Base-by-base conservation (phyloP, 2,888 invertebrate species). In the Acrocyrtus sp. region DNA sequence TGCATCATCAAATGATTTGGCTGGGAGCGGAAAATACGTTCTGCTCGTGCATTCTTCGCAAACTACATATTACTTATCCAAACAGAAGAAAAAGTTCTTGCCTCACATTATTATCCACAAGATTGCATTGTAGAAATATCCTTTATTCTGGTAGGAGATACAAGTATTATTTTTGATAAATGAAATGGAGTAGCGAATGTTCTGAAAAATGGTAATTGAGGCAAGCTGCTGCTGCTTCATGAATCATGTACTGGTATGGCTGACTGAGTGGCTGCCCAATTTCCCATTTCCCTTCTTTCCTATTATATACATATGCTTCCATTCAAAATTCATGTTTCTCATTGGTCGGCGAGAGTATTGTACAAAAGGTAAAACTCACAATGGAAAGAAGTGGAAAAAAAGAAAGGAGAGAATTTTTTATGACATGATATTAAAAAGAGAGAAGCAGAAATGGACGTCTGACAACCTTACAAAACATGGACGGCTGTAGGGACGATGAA, bases 251-350 rank as follows among this genome's bases (percentile, higher is more conserved):
- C 41, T 51, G 41, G 27, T 54, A 45, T 61, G 54, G 34, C 34
- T 34, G 34, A 34, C 29, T 47, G 48, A 48, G 48, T 54, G 29
- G 34, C 34, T 34, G 34, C 34, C 29, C 34, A 39, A 48, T 39
- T 54, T 29, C 39, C 60, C 39, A 53, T 57, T 47, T 72, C 57
- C 53, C 41, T 45, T 57, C 43, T 34, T 27, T 54, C 26, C 27
- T 53, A 17, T 50, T 43, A 47, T 4, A 27, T 21, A 6, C 41
- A 45, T 58, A 58, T 34, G 58, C 50, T 62, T 62, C 50, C 73
- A 67, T 73, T 67, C 62, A 73, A 67, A 67, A 67, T 67, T 67
- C 67, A 67, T 61, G 50, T 61, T 54, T 56, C 43, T 39, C 29
- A 48, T 56, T 60, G 39, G 50, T 39, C 39, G 48, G 12, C n/a